Evolutionary conservation across 2,888 invertebrate species (phyloP), one percentile per base, ranked within the genome.

Genomic region (Acanthosepion pharaonis): DNA sequence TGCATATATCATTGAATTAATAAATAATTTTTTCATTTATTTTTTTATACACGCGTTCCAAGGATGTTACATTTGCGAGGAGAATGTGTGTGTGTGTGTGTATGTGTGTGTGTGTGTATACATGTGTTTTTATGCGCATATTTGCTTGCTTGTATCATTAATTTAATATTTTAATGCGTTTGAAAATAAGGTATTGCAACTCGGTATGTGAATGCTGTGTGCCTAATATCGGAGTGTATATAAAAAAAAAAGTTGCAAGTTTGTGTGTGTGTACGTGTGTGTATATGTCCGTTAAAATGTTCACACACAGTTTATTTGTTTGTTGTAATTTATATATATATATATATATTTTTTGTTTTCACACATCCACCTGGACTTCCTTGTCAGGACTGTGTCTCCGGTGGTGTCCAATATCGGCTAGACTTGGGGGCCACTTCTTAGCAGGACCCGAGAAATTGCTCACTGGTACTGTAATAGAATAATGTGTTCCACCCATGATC

Each of bases 381-480:
- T 94, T 94, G n/a, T 94, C 94, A 20, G 94, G 94, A 53, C 94
- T 94, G 64, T 55, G 94, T 51, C 94, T 9, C 5, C 94, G n/a
- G 8, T 92, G 92, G 42, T 92, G 92, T 64, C 53, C 94, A n/a
- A 94, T 42, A 20, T 94, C 94, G 55, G 94, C 42, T 53, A 94
- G 55, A 94, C 64, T 55, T 55, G 33, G 55, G 25, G 94, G 94
- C 94, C 94, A 94, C 48, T 94, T 94, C 42, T 94, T 94, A 23
- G 94, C 64, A 11, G 94, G 55, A 42, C 94, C 55, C n/a, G 94
- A 55, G 48, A 94, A 94, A 42, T 51, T 94, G 59, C 64, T 42
- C 33, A 94, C 59, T n/a, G 94, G 94, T 28, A 94, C 94, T 59
- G 94, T 94, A 18, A 94, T 94, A n/a, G 94, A 94, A 59, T 94